Evolutionary conservation across 2,797 vertebrate species (phyloP), one percentile per base, ranked within the genome.

Genomic region (Helarctos malayanus): DNA sequence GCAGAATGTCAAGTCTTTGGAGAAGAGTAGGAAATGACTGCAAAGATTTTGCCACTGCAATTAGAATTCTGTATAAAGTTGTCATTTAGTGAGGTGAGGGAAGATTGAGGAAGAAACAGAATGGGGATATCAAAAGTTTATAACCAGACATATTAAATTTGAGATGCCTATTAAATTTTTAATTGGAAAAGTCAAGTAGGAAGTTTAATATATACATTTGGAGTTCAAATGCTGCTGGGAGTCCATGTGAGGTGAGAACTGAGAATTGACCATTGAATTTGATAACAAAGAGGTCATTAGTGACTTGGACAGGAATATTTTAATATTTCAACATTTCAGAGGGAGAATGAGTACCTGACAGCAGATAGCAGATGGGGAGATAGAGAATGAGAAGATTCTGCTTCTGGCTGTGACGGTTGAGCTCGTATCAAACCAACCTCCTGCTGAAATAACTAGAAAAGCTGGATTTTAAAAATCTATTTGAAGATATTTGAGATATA

Each of bases 401-500:
- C 27, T 65, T 89, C 63, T 47, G 41, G 32, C 35, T 90, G 65
- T 84, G 65, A 87, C 41, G 8, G 12, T 15, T 41, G 25, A 54
- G 9, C 45, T 89, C 85, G 2, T 61, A 91, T 23, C 49, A 94
- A 85, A 94, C 57, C 16, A 85, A 32, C 1, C 23, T 56, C 59
- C 57, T 89, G 47, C 65, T 91, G 45, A 94, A 84, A 88, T 80
- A 93, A 84, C 63, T n/a, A 95, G 49, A 83, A 80, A 96, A 87
- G 1, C 41, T 71, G n/a, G 29, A 56, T 80, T 87, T 38, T 14
- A 82, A 96, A 61, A 75, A 61, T 81, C 19, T 69, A 14, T 79
- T 91, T 94, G 52, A 73, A 75, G 47, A 78, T 84, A 68, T 84
- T 47, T 69, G 47, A 87, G 32, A 73, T 69, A 61, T 12, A 25